phyloP scores from a whole-genome alignment of 2,888 invertebrate species.

The Drosophila macrospina region DNA sequence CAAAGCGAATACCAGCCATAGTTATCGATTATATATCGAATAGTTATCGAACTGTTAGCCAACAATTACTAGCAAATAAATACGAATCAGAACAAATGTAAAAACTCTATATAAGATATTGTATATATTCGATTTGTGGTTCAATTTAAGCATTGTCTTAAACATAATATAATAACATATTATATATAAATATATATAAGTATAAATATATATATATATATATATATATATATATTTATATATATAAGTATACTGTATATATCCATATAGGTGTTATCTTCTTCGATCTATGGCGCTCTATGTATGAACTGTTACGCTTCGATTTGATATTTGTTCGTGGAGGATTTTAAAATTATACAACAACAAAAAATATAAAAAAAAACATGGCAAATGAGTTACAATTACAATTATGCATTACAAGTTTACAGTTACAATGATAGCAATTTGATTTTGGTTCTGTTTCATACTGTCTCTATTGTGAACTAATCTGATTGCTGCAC shows the following conservation, averaged over 20 bases:
- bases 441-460: constrained; percentile 38
- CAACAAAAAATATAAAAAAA: constrained; percentile 26
- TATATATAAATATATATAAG: too few relatives aligned
- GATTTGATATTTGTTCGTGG: not conserved
- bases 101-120: constrained; percentile 8
- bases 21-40: not conserved
- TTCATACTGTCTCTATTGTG: constrained; percentile 4
- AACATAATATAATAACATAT: constrained; percentile 27
- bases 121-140: constrained; percentile 12
- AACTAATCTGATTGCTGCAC: constrained; percentile 23
- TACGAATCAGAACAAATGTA: constrained; percentile 13
- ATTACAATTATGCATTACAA: constrained; percentile 34
- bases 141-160: constrained; percentile 15
- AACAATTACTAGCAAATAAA: constrained; percentile 10
- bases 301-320: not conserved
- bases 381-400: constrained; percentile 58
- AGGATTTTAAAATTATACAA: constrained; percentile 41
- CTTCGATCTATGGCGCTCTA: constrained; percentile 37
- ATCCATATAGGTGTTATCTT: constrained; percentile 3
- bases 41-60: not conserved
- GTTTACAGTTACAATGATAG: constrained; percentile 33
- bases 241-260: constrained; percentile 23
- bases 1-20: not conserved
- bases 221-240: not conserved
- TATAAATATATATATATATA: too few relatives aligned